phyloP scores from a whole-genome alignment of 2,888 invertebrate species.

The Eristalis arbustorum region DNA sequence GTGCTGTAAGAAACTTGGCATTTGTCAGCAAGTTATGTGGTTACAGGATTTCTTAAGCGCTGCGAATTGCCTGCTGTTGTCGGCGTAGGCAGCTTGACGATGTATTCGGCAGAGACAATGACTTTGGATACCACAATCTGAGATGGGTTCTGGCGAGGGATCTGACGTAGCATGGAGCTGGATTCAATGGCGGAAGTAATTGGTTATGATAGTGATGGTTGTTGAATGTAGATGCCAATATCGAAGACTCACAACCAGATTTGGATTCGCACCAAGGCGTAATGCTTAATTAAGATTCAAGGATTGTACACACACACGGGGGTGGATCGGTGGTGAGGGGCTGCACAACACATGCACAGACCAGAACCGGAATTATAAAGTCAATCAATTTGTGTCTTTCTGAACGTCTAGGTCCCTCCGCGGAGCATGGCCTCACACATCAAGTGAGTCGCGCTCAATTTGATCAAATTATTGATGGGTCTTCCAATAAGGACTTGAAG shows the following conservation, averaged over 20 bases:
- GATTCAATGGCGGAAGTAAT: conserved; percentile 56
- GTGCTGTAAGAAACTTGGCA: conserved; percentile 61
- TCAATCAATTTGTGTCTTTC: no score
- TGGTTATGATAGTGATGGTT: conserved; percentile 33
- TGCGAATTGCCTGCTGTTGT: conserved; percentile 60
- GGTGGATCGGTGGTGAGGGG: not conserved
- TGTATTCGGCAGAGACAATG: conserved; percentile 10
- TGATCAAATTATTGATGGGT: no score
- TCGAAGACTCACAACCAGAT: not conserved
- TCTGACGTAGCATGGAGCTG: not conserved
- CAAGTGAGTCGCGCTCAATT: no score
- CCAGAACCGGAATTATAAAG: no score
- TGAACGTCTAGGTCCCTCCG: no score
- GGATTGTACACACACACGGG: not conserved
- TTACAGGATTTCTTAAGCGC: conserved; percentile 64
- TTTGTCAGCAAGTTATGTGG: conserved; percentile 69
- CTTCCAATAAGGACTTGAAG: no score
- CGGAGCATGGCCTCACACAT: no score
- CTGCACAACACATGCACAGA: not conserved
- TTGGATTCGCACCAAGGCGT: not conserved
- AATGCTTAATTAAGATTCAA: not conserved
- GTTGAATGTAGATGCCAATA: not conserved
- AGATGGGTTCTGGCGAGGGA: not conserved
- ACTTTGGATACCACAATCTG: conserved; percentile 47
- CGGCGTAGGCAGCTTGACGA: conserved; percentile 40